These are phyloP conservation scores for Melangyna quadrimaculata DNA, from an alignment of 2,888 invertebrate species.

Conservation along the genomic window DNA sequence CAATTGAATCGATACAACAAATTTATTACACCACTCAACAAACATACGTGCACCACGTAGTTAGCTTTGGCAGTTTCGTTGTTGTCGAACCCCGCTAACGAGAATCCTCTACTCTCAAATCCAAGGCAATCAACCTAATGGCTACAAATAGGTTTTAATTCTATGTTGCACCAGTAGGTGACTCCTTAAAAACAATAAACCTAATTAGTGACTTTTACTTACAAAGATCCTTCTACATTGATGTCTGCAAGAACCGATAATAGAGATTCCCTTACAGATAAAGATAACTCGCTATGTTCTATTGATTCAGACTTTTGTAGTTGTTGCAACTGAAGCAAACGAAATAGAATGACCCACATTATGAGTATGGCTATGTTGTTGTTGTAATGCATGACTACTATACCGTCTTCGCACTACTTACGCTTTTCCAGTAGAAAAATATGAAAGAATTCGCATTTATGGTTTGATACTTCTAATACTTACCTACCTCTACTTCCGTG, in stretches of 20 bases:
- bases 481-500: conserved; percentile 9
- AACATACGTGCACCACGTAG: not conserved
- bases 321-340: not conserved
- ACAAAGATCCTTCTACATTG: not conserved
- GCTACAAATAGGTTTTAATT: not conserved
- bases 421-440: not conserved
- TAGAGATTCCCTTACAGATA: conserved; percentile 6
- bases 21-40: not conserved
- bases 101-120: not conserved
- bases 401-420: not conserved
- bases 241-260: not conserved
- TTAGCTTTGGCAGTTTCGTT: not conserved
- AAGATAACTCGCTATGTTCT: not conserved
- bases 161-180: not conserved
- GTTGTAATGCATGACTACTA: not conserved
- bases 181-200: conserved; percentile 17
- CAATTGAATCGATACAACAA: not conserved
- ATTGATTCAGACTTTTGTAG: conserved; percentile 7
- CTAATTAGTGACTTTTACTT: conserved; percentile 35
- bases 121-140: conserved; percentile 43
- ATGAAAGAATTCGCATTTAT: not conserved
- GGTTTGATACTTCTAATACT: not conserved
- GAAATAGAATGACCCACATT: conserved; percentile 41
- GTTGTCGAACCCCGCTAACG: not conserved
- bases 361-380: conserved; percentile 2